Conservation (phyloP, 1,140 invertebrate genomes). For the Atta colombica region DNA sequence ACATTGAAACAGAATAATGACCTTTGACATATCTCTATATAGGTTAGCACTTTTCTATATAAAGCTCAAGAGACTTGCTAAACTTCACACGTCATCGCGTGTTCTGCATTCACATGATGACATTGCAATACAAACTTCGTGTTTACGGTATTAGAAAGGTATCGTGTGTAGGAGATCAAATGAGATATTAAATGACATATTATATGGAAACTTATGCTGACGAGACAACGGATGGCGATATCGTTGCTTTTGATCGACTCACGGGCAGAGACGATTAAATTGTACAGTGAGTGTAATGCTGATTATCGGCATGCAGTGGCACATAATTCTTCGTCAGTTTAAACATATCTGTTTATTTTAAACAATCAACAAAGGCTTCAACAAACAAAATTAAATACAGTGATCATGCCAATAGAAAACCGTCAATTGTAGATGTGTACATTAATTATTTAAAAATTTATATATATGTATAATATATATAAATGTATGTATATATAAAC, state of each 20-base stretch:
- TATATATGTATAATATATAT: no score
- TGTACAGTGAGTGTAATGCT: not conserved
- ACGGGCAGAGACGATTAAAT: constrained; percentile 14
- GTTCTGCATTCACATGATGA: constrained; percentile 51
- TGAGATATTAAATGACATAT: constrained; percentile 69
- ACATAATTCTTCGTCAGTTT: not conserved
- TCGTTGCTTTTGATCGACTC: constrained; percentile 49
- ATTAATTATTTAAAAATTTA: no score
- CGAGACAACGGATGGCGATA: constrained; percentile 54
- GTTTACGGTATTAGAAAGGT: constrained; percentile 46
- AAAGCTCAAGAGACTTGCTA: not conserved
- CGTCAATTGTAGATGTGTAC: no score
- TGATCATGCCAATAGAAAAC: no score
- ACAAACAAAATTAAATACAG: no score
- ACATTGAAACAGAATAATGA: not conserved
- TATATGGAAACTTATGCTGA: constrained; percentile 62
- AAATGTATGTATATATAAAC: no score
- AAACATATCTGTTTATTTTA: no score
- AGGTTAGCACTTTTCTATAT: not conserved
- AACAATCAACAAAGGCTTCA: no score
- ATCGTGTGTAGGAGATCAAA: constrained; percentile 64
- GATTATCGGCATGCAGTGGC: not conserved
- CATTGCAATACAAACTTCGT: constrained; percentile 62
- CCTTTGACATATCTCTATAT: not conserved
- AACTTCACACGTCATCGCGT: constrained; percentile 38